Evolutionary conservation across 2,113 vertebrate genomes (phyloP), one percentile per base, ranked within the genome.

Genomic region (Panurus biarmicus): DNA sequence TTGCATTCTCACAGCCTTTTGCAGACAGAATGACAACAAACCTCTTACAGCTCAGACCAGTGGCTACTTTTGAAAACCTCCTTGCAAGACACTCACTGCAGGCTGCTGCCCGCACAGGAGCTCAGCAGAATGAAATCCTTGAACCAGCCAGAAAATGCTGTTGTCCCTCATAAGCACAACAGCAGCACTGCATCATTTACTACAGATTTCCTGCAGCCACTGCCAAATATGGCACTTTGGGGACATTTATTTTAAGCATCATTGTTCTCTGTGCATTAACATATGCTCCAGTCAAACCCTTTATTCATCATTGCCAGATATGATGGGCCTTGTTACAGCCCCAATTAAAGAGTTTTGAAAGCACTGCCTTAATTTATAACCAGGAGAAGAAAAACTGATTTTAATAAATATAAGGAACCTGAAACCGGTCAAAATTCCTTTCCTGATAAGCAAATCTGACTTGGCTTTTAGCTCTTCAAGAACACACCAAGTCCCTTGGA

Each of bases 161-260:
- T 2, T 74, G 69, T 58, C 69, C 61, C 90, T 65, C 61, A 45
- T 12, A 57, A 85, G 69, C 72, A 45, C 70, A 65, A 89, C 14
- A 1, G 51, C 83, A 85, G 81, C n/a, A 57, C 77, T 82, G 74
- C 89, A 73, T 92, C 51, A 10, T 70, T 95, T 70, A 62, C 60
- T 61, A 90, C 33, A 4, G 17, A 48, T 57, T 70, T 89, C 71
- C 89, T 60, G 73, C 42, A 73, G 71, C 53, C 33, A 23, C 33
- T 95, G 94, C 94, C 92, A 94, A 92, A 92, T 45, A 56, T 5
- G 47, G 88, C 78, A 78, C 50, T 85, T 93, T 21, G 50, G 85
- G 61, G 89, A 76, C 91, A 77, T 87, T 93, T 72, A 85, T 85
- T 90, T 86, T 64, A 87, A 92, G 89, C 10, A 3, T 91, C 77